Evolutionary conservation across 1,140 invertebrate species (phyloP).

Genomic region (Ceratitis capitata): DNA sequence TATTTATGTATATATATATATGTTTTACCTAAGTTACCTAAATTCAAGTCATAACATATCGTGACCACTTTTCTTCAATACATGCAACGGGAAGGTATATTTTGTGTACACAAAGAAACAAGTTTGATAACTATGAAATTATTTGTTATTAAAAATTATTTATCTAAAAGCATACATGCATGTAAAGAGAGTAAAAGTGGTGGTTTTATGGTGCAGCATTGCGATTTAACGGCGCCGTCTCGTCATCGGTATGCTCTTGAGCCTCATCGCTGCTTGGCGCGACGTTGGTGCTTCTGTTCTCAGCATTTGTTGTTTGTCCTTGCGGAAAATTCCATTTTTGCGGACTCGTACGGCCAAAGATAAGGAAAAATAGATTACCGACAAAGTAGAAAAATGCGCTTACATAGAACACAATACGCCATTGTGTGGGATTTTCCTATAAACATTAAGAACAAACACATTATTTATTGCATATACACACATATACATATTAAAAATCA

Average conservation of each 20-base stretch:
- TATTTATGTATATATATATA: background rate
- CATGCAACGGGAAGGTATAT: too few relatives aligned
- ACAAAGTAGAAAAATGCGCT: slow-evolving; percentile 75
- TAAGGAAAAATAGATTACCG: slow-evolving; percentile 75
- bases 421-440: slow-evolving; percentile 70
- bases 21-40: background rate
- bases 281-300: too few relatives aligned
- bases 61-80: background rate
- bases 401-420: slow-evolving; percentile 81
- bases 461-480: background rate
- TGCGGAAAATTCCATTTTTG: slow-evolving; percentile 72
- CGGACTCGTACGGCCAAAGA: slow-evolving; percentile 72
- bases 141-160: background rate
- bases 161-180: background rate
- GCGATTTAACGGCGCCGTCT: slow-evolving; percentile 19
- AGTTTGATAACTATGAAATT: background rate
- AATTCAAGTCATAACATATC: background rate
- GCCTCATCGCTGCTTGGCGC: background rate
- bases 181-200: background rate
- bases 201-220: background rate
- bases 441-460: slow-evolving; percentile 46
- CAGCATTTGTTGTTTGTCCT: background rate
- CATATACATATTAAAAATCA: background rate
- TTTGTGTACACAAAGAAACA: too few relatives aligned
- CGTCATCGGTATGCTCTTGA: background rate